phyloP scores from a whole-genome alignment of 2,113 vertebrate genomes.

The Datnioides undecimradiatus region DNA sequence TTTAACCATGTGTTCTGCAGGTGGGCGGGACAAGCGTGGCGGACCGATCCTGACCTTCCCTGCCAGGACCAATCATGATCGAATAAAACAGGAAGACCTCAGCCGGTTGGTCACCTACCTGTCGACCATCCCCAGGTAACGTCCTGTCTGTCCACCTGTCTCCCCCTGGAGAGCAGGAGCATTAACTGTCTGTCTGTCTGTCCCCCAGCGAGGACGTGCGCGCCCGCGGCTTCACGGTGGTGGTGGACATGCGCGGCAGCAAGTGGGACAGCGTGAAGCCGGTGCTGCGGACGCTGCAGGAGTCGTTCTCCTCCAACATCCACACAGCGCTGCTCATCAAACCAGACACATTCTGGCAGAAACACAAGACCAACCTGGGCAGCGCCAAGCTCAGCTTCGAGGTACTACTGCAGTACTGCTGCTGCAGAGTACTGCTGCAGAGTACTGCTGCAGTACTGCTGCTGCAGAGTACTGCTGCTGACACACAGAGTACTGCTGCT shows the following conservation, averaged over 20 bases:
- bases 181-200: not conserved
- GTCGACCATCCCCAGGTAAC: conserved; percentile 94
- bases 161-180: too few relatives aligned
- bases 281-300: conserved; percentile 95
- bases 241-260: conserved; percentile 98
- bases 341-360: conserved; percentile 99
- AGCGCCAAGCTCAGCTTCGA: conserved; percentile 99
- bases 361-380: conserved; percentile 99
- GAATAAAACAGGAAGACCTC: conserved; percentile 99
- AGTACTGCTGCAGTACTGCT: not conserved
- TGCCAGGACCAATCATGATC: conserved; percentile 98
- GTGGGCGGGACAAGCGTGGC: conserved; percentile 97
- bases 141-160: not conserved
- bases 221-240: conserved; percentile 97
- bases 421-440: not conserved
- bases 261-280: conserved; percentile 99
- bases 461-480: too few relatives aligned
- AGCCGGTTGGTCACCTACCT: conserved; percentile 97
- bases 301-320: conserved; percentile 95
- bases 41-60: conserved; percentile 99
- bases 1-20: conserved; percentile 73
- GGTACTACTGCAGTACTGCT: conserved; percentile 77
- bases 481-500: too few relatives aligned
- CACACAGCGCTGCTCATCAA: conserved; percentile 98
- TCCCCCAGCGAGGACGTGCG: conserved; percentile 94